These are phyloP conservation scores for Esperia sulphurella DNA, from an alignment of 2,888 invertebrate genomes.

Conservation along the genomic window DNA sequence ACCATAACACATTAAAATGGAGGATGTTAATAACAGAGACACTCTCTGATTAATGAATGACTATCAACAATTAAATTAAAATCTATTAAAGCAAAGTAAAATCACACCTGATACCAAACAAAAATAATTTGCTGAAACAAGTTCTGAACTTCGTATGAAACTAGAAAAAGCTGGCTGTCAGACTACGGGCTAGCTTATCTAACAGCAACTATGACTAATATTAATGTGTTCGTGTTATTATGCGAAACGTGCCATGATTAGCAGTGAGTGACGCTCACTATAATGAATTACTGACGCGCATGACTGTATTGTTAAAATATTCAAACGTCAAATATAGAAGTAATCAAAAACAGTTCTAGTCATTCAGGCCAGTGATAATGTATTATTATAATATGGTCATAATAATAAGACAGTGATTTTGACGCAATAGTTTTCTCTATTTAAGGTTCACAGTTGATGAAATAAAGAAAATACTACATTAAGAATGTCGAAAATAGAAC, in stretches of 20 bases:
- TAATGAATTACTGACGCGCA: conserved; percentile 17
- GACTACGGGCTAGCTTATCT: conserved; percentile 44
- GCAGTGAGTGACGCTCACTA: conserved; percentile 1
- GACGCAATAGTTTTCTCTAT: too few species aligned
- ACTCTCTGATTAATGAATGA: too few species aligned
- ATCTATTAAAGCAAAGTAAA: too few species aligned
- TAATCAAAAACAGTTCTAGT: neutral
- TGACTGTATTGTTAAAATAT: conserved; percentile 1
- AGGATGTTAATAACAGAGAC: too few species aligned
- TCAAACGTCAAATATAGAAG: conserved; percentile 2
- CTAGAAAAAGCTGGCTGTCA: conserved; percentile 5
- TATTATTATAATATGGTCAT: neutral
- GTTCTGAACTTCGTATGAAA: too few species aligned
- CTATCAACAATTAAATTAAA: too few species aligned
- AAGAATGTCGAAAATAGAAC: conserved; percentile 34
- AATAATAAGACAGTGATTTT: neutral
- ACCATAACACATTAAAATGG: too few species aligned
- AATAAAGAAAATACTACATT: conserved; percentile 12
- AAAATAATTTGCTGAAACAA: too few species aligned
- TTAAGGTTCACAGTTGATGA: conserved; percentile 2
- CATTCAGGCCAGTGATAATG: neutral
- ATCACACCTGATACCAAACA: too few species aligned
- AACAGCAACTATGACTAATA: conserved; percentile 42
- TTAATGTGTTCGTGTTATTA: conserved; percentile 12
- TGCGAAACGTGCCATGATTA: conserved; percentile 13